Evolutionary conservation across 2,888 invertebrate genomes (phyloP).

Genomic region (Diaphora mendica): DNA sequence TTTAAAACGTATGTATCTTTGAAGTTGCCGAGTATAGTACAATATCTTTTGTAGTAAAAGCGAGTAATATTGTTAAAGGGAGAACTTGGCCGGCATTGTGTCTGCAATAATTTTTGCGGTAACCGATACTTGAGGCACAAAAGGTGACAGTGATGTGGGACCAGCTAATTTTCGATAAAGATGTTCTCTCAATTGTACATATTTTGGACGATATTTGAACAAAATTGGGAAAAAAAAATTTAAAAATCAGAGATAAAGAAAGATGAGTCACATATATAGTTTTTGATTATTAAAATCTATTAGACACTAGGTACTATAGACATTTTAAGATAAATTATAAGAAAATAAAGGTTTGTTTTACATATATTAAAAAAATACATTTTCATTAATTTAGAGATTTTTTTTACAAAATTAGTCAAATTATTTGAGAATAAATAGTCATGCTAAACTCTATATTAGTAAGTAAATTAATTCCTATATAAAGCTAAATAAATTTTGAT

Average conservation of each 20-base stretch:
- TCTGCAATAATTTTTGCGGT: constrained; percentile 83
- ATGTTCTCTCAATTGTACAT: constrained; percentile 27
- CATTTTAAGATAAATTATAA: neutral
- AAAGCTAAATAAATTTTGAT: too few relatives aligned
- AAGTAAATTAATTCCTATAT: too few relatives aligned
- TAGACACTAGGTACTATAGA: neutral
- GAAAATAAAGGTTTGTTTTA: neutral
- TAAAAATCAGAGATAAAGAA: neutral
- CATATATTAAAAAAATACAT: too few relatives aligned
- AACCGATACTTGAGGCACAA: constrained; percentile 81
- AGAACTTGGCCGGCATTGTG: constrained; percentile 75
- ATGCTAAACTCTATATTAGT: too few relatives aligned
- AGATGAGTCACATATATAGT: neutral
- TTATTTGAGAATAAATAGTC: neutral
- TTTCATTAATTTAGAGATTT: too few relatives aligned
- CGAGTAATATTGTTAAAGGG: constrained; percentile 83
- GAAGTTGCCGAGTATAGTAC: constrained; percentile 63
- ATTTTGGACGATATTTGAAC: constrained; percentile 9
- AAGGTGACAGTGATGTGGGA: constrained; percentile 78
- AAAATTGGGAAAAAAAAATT: neutral
- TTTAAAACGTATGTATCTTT: constrained; percentile 54
- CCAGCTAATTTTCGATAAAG: constrained; percentile 54
- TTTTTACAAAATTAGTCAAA: neutral
- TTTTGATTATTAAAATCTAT: neutral
- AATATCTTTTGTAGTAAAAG: constrained; percentile 54